Base-by-base conservation (phyloP, 1,140 invertebrate genomes). In the Temnothorax nylanderi region DNA sequence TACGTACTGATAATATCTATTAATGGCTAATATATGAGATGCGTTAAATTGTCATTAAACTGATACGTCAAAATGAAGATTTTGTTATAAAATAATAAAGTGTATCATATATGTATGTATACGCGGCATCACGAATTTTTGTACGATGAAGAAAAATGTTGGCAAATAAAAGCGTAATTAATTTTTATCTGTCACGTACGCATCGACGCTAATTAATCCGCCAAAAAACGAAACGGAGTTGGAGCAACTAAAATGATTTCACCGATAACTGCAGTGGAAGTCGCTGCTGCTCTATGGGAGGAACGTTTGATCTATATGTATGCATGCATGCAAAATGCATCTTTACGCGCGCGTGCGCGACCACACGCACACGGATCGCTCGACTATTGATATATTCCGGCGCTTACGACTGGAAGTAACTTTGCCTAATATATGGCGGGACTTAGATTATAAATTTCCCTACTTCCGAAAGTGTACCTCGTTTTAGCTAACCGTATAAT, bases 311-410 rank as follows among this genome's bases (percentile, higher is more conserved):
- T 86, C 69, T 78, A 72, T 71, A 76, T 26, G 8, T 69, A 69
- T 44, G 56, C 37, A 60, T 47, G 54, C n/a, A 75, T 37, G 37
- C n/a, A 72, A 64, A 65, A 84, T 74, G 69, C 47, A 74, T 74
- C 64, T 64, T 84, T 47, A 60, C 13, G 34, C 11, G 26, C 65
- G 37, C 67, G 51, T 62, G 76, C 65, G 74, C 72, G 41, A 54
- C 37, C 51, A 51, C 77, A 65, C 56, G 34, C 71, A 67, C 56
- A 60, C 64, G 58, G 47, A 74, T 89, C 86, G 88, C 72, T 84
- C 90, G 77, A 89, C 91, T 94, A 94, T 93, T 94, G 93, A 94
- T 94, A 93, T 94, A 93, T 94, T 94, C 91, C 90, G 92, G 93
- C 92, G 71, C 94, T 94, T 94, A 94, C 93, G 92, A 94, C 92